Percentiles rank a stretch among this genome's conserved stretches.
These are phyloP conservation scores for Elachura formosa DNA, from an alignment of 2,113 vertebrate species.

Conservation along the genomic window DNA sequence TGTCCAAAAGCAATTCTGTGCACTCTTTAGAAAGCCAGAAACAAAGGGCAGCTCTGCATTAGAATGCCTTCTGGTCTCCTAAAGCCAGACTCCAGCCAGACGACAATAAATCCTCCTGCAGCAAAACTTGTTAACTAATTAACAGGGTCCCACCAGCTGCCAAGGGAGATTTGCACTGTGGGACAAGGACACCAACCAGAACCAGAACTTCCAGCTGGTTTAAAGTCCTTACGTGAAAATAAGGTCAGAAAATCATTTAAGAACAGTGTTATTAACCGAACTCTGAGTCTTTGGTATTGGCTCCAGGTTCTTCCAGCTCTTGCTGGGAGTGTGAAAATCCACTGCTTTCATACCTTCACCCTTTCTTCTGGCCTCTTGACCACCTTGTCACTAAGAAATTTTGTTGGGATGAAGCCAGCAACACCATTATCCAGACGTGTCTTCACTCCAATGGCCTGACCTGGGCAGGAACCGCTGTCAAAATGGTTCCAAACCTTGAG, in stretches of 20 bases:
- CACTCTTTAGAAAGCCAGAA: conserved; percentile 20
- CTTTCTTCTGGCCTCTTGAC: conserved; percentile 97
- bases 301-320: neutral
- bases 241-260: neutral
- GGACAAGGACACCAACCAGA: conserved; percentile 7
- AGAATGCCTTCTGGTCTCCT: conserved; percentile 57
- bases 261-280: neutral
- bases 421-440: conserved; percentile 93
- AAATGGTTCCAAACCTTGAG: conserved; percentile 98
- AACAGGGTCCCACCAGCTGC: conserved; percentile 28
- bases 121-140: conserved; percentile 24
- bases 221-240: neutral
- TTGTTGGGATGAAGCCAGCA: conserved; percentile 96
- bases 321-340: neutral
- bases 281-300: neutral
- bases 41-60: conserved; percentile 61
- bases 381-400: conserved; percentile 96
- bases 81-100: conserved; percentile 40
- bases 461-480: conserved; percentile 96
- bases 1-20: neutral
- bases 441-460: conserved; percentile 96
- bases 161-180: conserved; percentile 31
- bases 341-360: conserved; percentile 83
- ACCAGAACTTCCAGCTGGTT: neutral
- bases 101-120: conserved; percentile 39